Evolutionary conservation across 2,113 vertebrate species (phyloP).

Genomic region (Hippocampus abdominalis): DNA sequence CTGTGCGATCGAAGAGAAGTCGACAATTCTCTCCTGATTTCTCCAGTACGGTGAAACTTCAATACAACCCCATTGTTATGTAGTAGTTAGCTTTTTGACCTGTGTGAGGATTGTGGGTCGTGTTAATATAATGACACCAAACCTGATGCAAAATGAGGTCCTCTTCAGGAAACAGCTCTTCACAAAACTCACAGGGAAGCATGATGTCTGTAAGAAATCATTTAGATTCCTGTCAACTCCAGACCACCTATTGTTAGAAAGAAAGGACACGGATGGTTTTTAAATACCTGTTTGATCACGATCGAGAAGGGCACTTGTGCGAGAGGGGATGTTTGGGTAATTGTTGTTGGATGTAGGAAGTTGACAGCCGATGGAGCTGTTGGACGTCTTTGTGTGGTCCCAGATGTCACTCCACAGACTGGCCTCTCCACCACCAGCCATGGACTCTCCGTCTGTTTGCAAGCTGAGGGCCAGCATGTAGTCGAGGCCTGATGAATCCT

Average conservation of each 20-base stretch:
- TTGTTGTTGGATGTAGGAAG: conserved; percentile 58
- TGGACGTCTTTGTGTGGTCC: conserved; percentile 54
- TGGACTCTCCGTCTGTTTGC: conserved; percentile 73
- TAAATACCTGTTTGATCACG: conserved; percentile 51
- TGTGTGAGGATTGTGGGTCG: background rate
- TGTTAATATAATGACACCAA: conserved; percentile 13
- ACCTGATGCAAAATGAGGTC: conserved; percentile 97
- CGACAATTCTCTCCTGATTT: background rate
- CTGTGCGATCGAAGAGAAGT: background rate
- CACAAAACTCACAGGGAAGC: conserved; percentile 96
- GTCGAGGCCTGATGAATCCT: conserved; percentile 78
- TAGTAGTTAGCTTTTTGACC: background rate
- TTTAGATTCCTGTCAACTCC: background rate
- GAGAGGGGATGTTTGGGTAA: conserved; percentile 36
- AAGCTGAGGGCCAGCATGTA: conserved; percentile 87
- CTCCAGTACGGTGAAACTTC: background rate
- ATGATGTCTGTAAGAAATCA: conserved; percentile 64
- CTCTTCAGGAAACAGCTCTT: conserved; percentile 89
- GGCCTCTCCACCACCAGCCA: conserved; percentile 48
- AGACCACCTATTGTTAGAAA: background rate
- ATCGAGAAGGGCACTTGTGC: conserved; percentile 33
- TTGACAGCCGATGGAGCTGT: conserved; percentile 36
- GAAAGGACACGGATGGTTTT: background rate
- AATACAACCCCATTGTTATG: background rate
- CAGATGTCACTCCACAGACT: conserved; percentile 70